These are phyloP conservation scores for Apostichopus leukothele DNA, from an alignment of 53 echinoderm and acorn worm species.

Conservation along the genomic window DNA sequence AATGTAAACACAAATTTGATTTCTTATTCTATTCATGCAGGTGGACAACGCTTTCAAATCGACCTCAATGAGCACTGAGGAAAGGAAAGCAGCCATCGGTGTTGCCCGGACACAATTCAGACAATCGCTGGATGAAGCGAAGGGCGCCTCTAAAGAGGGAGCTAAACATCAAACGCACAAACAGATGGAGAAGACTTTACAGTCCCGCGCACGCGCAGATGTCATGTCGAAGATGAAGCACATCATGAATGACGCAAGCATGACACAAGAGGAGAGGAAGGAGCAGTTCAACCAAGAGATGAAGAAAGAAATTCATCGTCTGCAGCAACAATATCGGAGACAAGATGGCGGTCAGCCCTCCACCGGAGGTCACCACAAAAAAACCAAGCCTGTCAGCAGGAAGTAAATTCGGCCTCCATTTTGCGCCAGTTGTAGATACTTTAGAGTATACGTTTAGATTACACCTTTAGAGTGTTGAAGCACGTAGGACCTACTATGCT, in stretches of 20 bases:
- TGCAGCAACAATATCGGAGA: neutral
- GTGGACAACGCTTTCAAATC: neutral
- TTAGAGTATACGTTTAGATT: too few species aligned
- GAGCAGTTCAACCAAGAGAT: conserved; percentile 1
- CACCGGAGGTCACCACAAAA: neutral
- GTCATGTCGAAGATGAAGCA: conserved; percentile 18
- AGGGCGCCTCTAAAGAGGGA: neutral
- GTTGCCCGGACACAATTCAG: neutral
- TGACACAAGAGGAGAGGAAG: conserved; percentile 15
- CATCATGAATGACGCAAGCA: neutral
- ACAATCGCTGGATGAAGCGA: neutral
- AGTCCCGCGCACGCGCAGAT: conserved; percentile 40
- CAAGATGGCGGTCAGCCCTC: neutral
- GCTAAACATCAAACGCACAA: neutral
- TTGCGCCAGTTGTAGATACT: too few species aligned
- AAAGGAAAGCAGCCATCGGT: neutral
- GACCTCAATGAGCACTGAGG: neutral
- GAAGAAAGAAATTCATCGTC: conserved; percentile 26
- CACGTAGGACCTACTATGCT: too few species aligned
- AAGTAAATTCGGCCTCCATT: neutral
- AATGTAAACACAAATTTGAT: neutral
- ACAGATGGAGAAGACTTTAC: conserved; percentile 3
- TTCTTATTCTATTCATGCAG: neutral
- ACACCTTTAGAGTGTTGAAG: too few species aligned
- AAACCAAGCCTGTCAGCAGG: neutral